A percentile compares a stretch with the other conserved stretches of the same genome.
phyloP scores from a whole-genome alignment of 2,113 vertebrate species.

The Bufo bufo region DNA sequence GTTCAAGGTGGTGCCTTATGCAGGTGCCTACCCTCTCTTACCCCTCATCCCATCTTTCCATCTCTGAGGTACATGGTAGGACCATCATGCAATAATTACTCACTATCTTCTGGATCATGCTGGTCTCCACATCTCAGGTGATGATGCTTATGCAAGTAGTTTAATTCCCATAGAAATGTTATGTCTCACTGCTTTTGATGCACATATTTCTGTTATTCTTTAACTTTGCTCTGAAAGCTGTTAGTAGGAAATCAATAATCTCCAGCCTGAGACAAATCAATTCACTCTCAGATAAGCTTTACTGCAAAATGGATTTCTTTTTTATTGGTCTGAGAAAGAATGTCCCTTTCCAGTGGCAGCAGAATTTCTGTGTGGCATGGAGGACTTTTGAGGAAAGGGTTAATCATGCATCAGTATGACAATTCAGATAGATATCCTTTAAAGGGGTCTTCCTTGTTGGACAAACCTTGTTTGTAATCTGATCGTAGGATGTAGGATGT shows the following conservation, averaged over 20 bases:
- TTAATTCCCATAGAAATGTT: neutral
- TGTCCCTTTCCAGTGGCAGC: conserved; percentile 7
- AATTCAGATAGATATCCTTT: neutral
- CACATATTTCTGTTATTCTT: conserved; percentile 19
- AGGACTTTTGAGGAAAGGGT: neutral
- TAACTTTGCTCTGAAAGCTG: conserved; percentile 19
- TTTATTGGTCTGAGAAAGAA: conserved; percentile 42
- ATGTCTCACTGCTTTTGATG: neutral
- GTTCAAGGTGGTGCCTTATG: no score
- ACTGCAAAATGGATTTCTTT: conserved; percentile 54
- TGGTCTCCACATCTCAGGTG: neutral
- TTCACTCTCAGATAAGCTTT: conserved; percentile 51
- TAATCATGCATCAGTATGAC: neutral
- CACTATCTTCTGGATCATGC: neutral
- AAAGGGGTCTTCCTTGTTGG: neutral
- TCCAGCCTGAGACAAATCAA: conserved; percentile 47
- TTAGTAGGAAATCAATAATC: conserved; percentile 39
- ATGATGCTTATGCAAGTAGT: neutral
- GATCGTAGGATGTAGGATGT: neutral
- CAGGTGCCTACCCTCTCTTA: no score
- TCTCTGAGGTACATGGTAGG: no score
- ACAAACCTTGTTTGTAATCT: neutral
- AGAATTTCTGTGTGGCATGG: neutral
- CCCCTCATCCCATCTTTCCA: no score
- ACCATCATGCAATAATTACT: no score